Conservation (phyloP, 2,113 vertebrate species). For the Glareola pratincola region DNA sequence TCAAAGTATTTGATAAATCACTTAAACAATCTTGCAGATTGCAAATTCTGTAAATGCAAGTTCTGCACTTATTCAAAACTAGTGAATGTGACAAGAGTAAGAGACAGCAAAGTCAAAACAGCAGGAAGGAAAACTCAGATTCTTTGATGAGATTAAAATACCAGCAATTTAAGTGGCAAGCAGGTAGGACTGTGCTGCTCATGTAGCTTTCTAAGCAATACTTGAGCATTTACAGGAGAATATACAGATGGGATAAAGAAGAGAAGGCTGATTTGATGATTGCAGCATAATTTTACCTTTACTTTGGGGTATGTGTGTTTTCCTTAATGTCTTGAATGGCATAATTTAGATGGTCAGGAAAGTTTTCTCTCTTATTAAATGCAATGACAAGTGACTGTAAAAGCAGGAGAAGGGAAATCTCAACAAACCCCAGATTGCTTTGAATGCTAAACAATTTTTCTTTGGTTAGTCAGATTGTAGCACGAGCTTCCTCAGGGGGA, state of each 20-base stretch:
- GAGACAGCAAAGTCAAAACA: conserved; percentile 72
- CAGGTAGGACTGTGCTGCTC: conserved; percentile 57
- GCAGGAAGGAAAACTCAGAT: conserved; percentile 38
- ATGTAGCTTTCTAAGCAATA: background rate
- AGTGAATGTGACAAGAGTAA: conserved; percentile 63
- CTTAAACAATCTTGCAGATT: conserved; percentile 66
- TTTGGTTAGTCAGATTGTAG: background rate
- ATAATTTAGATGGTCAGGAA: conserved; percentile 49
- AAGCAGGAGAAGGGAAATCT: conserved; percentile 42
- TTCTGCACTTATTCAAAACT: conserved; percentile 58
- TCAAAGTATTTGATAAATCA: conserved; percentile 69
- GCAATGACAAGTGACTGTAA: conserved; percentile 45
- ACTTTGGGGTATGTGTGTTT: conserved; percentile 44
- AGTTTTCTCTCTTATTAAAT: conserved; percentile 54
- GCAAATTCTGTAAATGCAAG: conserved; percentile 66
- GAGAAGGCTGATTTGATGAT: conserved; percentile 69
- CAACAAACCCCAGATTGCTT: conserved; percentile 39
- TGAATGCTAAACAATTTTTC: conserved; percentile 10
- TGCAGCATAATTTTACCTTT: conserved; percentile 62
- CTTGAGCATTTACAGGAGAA: conserved; percentile 19
- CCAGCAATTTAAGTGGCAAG: conserved; percentile 50
- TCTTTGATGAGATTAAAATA: conserved; percentile 73
- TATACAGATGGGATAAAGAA: conserved; percentile 66
- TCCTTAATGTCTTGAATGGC: conserved; percentile 45
- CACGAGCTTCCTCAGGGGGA: conserved; percentile 5